Conservation (phyloP, 53 echinoderm and acorn worm genomes). For the Echinometra lucunter region DNA sequence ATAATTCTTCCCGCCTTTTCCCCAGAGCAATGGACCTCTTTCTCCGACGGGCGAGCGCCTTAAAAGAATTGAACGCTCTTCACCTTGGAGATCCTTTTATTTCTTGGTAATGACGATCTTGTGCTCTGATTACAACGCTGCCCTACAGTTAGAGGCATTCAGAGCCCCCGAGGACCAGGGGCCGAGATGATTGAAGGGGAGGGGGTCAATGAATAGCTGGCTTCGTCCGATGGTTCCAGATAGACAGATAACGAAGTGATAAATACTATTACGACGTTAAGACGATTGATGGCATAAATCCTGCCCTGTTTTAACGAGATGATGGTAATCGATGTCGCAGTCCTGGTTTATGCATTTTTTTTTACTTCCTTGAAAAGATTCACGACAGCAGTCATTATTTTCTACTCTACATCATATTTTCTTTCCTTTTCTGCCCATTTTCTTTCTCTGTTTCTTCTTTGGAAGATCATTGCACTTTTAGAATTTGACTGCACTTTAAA, state of each 20-base stretch:
- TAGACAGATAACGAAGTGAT: neutral
- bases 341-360: neutral
- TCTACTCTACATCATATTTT: neutral
- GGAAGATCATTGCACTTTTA: too few species aligned
- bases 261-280: neutral
- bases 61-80: slow-evolving; percentile 15
- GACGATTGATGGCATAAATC: neutral
- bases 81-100: slow-evolving; percentile 42
- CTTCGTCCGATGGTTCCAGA: neutral
- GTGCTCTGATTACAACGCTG: slow-evolving; percentile 39
- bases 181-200: slow-evolving; percentile 28
- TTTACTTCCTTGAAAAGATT: neutral
- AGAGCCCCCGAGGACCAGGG: slow-evolving; percentile 12
- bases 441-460: too few species aligned
- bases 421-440: neutral
- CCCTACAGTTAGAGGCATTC: slow-evolving; percentile 48
- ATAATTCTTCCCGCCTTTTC: slow-evolving; percentile 54
- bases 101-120: slow-evolving; percentile 52
- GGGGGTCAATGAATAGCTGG: slow-evolving; percentile 1
- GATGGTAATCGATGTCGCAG: neutral
- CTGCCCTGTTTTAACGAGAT: neutral
- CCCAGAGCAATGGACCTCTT: neutral
- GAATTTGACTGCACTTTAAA: too few species aligned
- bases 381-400: neutral
- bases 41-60: neutral